Percentiles rank a stretch among this genome's conserved stretches.
Evolutionary conservation across 2,888 invertebrate species (phyloP).

Genomic region (Drosophila buzzatii): DNA sequence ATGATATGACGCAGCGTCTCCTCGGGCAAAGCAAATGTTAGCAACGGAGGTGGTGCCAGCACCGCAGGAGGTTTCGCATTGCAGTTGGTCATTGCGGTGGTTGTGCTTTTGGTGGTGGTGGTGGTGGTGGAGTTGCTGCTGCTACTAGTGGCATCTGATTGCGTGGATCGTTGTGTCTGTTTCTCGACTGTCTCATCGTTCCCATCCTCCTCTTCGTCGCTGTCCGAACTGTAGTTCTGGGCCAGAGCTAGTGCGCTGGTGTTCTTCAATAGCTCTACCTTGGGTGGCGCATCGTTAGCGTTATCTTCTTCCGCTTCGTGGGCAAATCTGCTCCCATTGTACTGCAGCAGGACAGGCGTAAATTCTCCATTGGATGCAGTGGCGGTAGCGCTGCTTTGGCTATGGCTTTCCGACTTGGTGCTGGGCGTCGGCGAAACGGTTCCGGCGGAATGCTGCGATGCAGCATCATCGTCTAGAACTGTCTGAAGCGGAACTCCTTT

Average conservation of each 20-base stretch:
- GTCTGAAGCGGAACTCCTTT: slow-evolving; percentile 88
- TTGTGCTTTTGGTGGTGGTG: neutral
- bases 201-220: slow-evolving; percentile 80
- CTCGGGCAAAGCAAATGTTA: slow-evolving; percentile 89
- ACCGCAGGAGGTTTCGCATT: slow-evolving; percentile 5
- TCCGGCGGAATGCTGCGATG: slow-evolving; percentile 65
- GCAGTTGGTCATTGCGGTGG: neutral
- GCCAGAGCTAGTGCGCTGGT: slow-evolving; percentile 86
- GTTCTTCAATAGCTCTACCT: slow-evolving; percentile 83
- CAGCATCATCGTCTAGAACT: slow-evolving; percentile 72
- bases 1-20: slow-evolving; percentile 94
- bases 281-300: slow-evolving; percentile 55
- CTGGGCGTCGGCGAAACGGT: slow-evolving; percentile 68
- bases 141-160: neutral
- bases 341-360: slow-evolving; percentile 83
- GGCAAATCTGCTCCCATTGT: slow-evolving; percentile 79
- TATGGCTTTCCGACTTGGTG: slow-evolving; percentile 58
- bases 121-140: neutral
- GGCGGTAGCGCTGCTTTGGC: slow-evolving; percentile 35
- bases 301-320: slow-evolving; percentile 60
- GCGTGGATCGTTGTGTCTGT: slow-evolving; percentile 10
- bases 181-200: slow-evolving; percentile 71
- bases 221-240: slow-evolving; percentile 87
- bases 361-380: slow-evolving; percentile 53
- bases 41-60: slow-evolving; percentile 49